Evolutionary conservation across 2,888 invertebrate species (phyloP), one percentile per base, ranked within the genome.

Genomic region (Desoria tigrina): DNA sequence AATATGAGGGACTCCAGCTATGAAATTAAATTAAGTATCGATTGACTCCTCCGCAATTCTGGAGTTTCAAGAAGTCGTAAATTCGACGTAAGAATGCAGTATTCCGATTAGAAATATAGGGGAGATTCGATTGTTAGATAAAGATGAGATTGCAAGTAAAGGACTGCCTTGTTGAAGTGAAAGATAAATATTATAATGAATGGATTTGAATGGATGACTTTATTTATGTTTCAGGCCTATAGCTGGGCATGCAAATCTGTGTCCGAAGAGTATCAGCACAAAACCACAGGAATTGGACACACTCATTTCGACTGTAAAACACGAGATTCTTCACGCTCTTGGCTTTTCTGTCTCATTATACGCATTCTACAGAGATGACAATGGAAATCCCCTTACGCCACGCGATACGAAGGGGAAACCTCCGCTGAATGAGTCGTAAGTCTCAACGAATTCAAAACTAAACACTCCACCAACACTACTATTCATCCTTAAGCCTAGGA

Each of bases 161-260:
- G 32, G 32, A 32, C 11, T 32, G 11, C 32, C 6, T 32, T 32
- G 32, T 32, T 32, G 32, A n/a, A n/a, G n/a, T n/a, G n/a, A n/a
- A n/a, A n/a, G n/a, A n/a, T n/a, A n/a, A n/a, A n/a, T n/a, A n/a
- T n/a, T n/a, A n/a, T 32, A 32, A 7, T 4, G 32, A 32, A 11
- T 32, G 4, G 4, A 32, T 32, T 32, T 32, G 11, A 9, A 51
- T 51, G 23, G 21, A 51, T 24, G 26, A 26, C 7, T 51, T 23
- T 7, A 16, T 18, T 21, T 68, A 68, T 73, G 66, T 68, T 78
- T 79, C 80, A 93, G 97, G 71, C 99, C 99, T 0, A 94, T 99
- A 64, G 98, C 98, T 0, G 99, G 99, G 0, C 97, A 99, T 82
- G 96, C 98, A 0, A 99, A 99, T 83, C 87, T 99, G 76, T 99